phyloP scores from a whole-genome alignment of 2,113 vertebrate genomes.

The Oncorhynchus keta region DNA sequence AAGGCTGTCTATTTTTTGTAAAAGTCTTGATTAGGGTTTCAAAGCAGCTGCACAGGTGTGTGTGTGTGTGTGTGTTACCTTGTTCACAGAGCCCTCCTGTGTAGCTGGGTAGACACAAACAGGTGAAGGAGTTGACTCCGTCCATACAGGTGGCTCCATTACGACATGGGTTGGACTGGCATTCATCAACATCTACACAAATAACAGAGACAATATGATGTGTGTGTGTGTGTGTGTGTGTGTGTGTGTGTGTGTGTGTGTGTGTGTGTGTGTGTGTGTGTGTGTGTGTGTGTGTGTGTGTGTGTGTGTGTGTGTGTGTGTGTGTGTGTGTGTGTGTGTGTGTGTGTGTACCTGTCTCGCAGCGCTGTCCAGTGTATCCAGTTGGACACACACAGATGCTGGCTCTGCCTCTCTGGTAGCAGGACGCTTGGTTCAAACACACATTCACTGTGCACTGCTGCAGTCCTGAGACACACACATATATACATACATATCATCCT shows the following conservation, averaged over 20 bases:
- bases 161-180: slow-evolving; percentile 88
- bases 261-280: background rate
- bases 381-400: slow-evolving; percentile 83
- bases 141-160: slow-evolving; percentile 93
- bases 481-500: background rate
- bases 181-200: slow-evolving; percentile 87
- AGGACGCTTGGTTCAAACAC: slow-evolving; percentile 86
- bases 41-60: background rate
- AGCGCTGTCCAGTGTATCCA: slow-evolving; percentile 83
- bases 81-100: slow-evolving; percentile 84
- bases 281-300: background rate
- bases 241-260: background rate
- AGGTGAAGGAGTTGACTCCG: slow-evolving; percentile 80
- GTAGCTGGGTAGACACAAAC: slow-evolving; percentile 93
- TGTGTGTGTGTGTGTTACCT: slow-evolving; percentile 72
- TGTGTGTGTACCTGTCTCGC: slow-evolving; percentile 80
- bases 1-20: background rate
- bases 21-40: background rate
- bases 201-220: slow-evolving; percentile 9
- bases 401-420: slow-evolving; percentile 74
- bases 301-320: background rate
- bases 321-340: background rate
- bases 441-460: slow-evolving; percentile 74
- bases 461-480: slow-evolving; percentile 65
- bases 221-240: no score